Percentiles rank a stretch among this genome's conserved stretches.
phyloP scores from a whole-genome alignment of 2,113 vertebrate genomes.

The Condylura cristata region DNA sequence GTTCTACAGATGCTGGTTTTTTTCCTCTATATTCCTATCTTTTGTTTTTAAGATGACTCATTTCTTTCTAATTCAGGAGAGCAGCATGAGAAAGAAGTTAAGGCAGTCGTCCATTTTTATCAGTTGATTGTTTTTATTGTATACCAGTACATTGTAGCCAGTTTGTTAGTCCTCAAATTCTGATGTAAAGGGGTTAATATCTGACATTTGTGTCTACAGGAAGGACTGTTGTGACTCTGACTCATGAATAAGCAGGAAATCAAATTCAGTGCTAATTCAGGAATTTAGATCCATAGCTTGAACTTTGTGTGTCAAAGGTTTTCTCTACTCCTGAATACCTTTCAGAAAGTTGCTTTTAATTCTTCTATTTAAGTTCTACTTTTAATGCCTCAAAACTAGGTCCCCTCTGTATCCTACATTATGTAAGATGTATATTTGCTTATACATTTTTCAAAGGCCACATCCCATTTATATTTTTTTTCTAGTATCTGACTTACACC shows the following conservation, averaged over 20 bases:
- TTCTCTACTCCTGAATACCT: not conserved
- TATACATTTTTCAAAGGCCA: not conserved
- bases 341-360: not conserved
- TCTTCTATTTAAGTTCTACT: not conserved
- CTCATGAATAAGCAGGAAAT: not conserved
- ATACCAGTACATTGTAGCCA: not conserved
- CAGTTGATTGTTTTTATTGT: not conserved
- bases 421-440: not conserved
- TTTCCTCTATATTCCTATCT: not conserved
- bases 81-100: not conserved
- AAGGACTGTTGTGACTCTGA: not conserved
- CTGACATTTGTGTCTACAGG: not conserved
- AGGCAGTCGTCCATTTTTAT: not conserved
- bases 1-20: not conserved
- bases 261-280: not conserved
- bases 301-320: not conserved
- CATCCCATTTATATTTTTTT: not conserved
- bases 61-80: not conserved
- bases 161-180: not conserved
- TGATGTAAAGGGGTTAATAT: not conserved
- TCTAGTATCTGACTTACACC: not conserved
- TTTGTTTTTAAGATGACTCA: slow-evolving; percentile 3
- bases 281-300: not conserved
- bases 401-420: not conserved
- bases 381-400: not conserved